Evolutionary conservation across 2,113 vertebrate species (phyloP), one percentile per base, ranked within the genome.

Genomic region (Athene cunicularia): DNA sequence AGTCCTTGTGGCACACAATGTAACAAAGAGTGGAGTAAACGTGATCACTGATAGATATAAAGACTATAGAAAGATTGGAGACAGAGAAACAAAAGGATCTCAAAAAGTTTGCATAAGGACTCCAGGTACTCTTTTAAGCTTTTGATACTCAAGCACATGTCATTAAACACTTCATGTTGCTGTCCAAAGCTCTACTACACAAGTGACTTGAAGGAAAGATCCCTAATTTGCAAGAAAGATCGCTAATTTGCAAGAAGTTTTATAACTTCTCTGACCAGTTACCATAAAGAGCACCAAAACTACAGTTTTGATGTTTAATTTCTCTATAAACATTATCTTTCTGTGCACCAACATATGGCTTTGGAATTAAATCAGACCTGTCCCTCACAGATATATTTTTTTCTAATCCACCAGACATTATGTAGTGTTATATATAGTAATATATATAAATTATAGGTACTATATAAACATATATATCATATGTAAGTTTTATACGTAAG

Each of bases 331-430:
- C 4, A 68, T 55, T 86, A 77, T 56, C 1, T 63, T 96, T 91
- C 58, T 84, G 18, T 70, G 33, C 68, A 93, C 56, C 32, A 93
- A 75, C 22, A 56, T 52, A 63, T 15, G 28, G 66, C 27, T 97
- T 87, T 74, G 66, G 62, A 95, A 94, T 94, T 83, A 75, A 81
- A 95, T 90, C 53, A 62, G 76, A 81, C 37, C 35, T 89, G 20
- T 80, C 26, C 67, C 39, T 79, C 71, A 41, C 41, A 60, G 23
- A 16, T 53, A 19, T 12, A 30, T 32, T 72, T 81, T 39, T 76
- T 79, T 88, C 16, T 60, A 81, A 56, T 9, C 10, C 64, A 67
- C 75, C 52, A 60, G 10, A 32, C 19, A 53, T 58, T 63, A 35
- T 55, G 43, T 58, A 67, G 28, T 47, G 47, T 47, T 76, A 67